Evolutionary conservation across 2,888 invertebrate genomes (phyloP).

Genomic region (Calliphora vomitoria): DNA sequence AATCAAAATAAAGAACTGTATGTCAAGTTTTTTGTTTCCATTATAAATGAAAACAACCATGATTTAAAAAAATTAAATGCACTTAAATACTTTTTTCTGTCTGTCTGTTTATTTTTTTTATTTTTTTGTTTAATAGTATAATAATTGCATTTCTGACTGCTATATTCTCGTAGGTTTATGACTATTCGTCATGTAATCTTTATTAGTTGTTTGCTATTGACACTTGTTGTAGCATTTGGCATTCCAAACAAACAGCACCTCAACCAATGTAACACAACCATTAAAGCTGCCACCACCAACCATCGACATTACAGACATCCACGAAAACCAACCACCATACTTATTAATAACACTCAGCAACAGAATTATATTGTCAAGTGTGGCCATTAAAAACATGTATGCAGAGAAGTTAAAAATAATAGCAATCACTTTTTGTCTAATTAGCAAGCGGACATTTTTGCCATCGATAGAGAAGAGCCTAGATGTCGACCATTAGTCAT

Average conservation of each 20-base stretch:
- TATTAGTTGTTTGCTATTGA: constrained; percentile 64
- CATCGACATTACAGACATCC: background rate
- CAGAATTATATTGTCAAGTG: constrained; percentile 48
- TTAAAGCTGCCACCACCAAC: constrained; percentile 9
- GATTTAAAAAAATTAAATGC: constrained; percentile 28
- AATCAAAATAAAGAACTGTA: constrained; percentile 18
- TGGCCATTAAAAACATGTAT: constrained; percentile 6
- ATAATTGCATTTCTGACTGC: constrained; percentile 63
- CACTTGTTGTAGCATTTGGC: constrained; percentile 64
- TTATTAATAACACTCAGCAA: constrained; percentile 35
- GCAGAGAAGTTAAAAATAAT: background rate
- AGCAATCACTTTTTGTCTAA: background rate
- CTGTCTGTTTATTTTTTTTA: background rate
- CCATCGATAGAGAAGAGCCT: too few species aligned
- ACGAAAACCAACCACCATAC: constrained; percentile 6
- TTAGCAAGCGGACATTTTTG: too few species aligned
- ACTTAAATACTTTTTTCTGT: constrained; percentile 24
- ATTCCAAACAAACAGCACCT: constrained; percentile 55
- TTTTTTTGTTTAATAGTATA: constrained; percentile 30
- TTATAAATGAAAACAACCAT: constrained; percentile 36
- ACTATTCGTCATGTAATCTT: constrained; percentile 71
- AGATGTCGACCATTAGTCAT: too few species aligned
- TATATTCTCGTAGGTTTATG: constrained; percentile 46
- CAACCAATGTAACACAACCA: constrained; percentile 20
- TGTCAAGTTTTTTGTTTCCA: constrained; percentile 21